These are phyloP conservation scores for Crotophaga sulcirostris DNA, from an alignment of 2,113 vertebrate genomes.

Conservation along the genomic window DNA sequence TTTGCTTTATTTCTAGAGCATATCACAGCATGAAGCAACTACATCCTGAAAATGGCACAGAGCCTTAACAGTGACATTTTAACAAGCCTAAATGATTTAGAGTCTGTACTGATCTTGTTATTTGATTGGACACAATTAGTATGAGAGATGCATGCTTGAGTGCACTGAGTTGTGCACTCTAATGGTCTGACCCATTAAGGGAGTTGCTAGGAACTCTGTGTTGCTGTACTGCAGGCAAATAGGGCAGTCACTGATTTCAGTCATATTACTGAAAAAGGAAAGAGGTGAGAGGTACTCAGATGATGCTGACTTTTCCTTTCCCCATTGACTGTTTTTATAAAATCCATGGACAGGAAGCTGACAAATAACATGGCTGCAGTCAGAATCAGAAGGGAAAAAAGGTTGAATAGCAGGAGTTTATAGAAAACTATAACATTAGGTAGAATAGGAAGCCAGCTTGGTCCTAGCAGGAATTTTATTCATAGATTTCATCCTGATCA, in stretches of 20 bases:
- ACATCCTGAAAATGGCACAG: constrained; percentile 24
- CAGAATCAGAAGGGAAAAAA: neutral
- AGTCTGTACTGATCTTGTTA: constrained; percentile 10
- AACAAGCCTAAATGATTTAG: constrained; percentile 64
- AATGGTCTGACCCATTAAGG: constrained; percentile 2
- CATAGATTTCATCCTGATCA: neutral
- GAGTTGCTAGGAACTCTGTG: neutral
- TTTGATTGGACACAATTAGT: constrained; percentile 67
- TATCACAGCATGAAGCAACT: constrained; percentile 22
- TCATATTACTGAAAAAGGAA: neutral
- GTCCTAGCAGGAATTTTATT: neutral
- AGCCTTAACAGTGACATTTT: constrained; percentile 49
- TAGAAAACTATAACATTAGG: neutral
- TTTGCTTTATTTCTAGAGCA: constrained; percentile 34
- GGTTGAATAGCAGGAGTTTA: neutral
- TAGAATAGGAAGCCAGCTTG: neutral
- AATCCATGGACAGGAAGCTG: neutral
- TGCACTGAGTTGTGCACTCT: constrained; percentile 34
- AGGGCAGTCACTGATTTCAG: constrained; percentile 41
- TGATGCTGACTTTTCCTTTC: neutral
- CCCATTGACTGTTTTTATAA: neutral
- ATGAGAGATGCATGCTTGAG: constrained; percentile 40
- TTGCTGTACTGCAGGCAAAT: neutral
- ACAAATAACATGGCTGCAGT: neutral
- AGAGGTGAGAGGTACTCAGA: neutral